Percentiles rank a stretch among this genome's conserved stretches.
These are phyloP conservation scores for Drosophila putrida DNA, from an alignment of 2,888 invertebrate genomes.

Conservation along the genomic window DNA sequence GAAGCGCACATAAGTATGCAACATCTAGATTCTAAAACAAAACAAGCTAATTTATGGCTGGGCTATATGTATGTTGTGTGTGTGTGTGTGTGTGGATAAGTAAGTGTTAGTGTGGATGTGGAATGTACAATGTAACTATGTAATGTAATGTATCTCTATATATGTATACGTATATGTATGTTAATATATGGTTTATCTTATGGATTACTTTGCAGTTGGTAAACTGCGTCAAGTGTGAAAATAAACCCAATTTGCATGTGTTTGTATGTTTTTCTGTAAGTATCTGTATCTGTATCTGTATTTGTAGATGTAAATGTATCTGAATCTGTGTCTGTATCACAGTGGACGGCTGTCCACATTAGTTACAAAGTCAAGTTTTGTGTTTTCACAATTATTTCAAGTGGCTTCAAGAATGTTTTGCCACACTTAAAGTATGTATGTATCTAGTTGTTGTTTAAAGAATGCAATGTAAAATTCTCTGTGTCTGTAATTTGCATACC, in stretches of 20 bases:
- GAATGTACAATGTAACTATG: constrained; percentile 10
- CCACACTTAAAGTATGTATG: constrained; percentile 24
- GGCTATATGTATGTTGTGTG: constrained; percentile 23
- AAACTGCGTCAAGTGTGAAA: background rate
- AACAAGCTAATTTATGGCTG: constrained; percentile 38
- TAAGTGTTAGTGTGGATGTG: constrained; percentile 26
- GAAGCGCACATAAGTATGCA: constrained; percentile 59
- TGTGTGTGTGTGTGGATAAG: constrained; percentile 16
- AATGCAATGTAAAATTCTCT: constrained; percentile 10
- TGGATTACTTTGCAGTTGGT: constrained; percentile 21
- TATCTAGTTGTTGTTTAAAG: constrained; percentile 11
- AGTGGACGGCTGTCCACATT: constrained; percentile 65
- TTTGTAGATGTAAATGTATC: constrained; percentile 20
- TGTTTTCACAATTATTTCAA: constrained; percentile 22
- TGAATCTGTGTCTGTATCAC: constrained; percentile 53
- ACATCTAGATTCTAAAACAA: constrained; percentile 47
- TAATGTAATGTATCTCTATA: constrained; percentile 13
- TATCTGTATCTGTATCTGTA: constrained; percentile 24
- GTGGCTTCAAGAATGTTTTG: constrained; percentile 23
- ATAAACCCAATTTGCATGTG: constrained; percentile 14
- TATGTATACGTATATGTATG: constrained; percentile 23
- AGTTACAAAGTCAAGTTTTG: constrained; percentile 54
- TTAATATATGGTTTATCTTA: constrained; percentile 26
- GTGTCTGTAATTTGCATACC: constrained; percentile 22
- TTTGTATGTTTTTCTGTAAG: constrained; percentile 25